A percentile compares a stretch with the other conserved stretches of the same genome.
Evolutionary conservation across 2,888 invertebrate genomes (phyloP).

Genomic region (Lamellibrachia columna): DNA sequence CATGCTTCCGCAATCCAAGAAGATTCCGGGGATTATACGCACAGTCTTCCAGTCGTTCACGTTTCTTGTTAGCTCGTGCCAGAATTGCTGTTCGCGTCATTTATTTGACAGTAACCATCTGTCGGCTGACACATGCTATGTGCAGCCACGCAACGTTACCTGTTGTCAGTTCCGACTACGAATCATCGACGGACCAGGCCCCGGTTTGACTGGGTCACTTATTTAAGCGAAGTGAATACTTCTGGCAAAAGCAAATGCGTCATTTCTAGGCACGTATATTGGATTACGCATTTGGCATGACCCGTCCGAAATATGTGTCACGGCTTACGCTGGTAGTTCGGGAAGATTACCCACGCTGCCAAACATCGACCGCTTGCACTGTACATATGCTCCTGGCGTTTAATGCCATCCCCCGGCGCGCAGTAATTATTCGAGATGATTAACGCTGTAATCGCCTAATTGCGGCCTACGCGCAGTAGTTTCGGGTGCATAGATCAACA

Average conservation of each 20-base stretch:
- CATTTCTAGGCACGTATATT: background rate
- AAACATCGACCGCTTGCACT: background rate
- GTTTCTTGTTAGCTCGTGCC: background rate
- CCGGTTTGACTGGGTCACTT: background rate
- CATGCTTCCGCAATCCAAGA: background rate
- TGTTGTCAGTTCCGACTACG: background rate
- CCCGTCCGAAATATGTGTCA: background rate
- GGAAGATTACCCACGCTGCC: background rate
- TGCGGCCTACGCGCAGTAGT: background rate
- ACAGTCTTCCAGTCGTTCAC: background rate
- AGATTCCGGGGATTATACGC: background rate
- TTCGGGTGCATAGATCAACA: slow-evolving; percentile 3
- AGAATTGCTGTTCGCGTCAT: background rate
- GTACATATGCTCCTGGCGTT: background rate
- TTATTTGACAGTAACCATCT: background rate
- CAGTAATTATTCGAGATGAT: slow-evolving; percentile 5
- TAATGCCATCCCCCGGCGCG: background rate
- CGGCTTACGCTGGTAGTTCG: background rate
- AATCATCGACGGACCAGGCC: background rate
- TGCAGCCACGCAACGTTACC: background rate
- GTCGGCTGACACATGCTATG: background rate
- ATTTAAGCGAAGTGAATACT: background rate
- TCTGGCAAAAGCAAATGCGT: background rate
- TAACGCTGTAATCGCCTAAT: slow-evolving; percentile 11
- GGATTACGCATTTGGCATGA: background rate